Evolutionary conservation across 2,797 vertebrate species (phyloP), one percentile per base, ranked within the genome.

Genomic region (Eospalax fontanierii): DNA sequence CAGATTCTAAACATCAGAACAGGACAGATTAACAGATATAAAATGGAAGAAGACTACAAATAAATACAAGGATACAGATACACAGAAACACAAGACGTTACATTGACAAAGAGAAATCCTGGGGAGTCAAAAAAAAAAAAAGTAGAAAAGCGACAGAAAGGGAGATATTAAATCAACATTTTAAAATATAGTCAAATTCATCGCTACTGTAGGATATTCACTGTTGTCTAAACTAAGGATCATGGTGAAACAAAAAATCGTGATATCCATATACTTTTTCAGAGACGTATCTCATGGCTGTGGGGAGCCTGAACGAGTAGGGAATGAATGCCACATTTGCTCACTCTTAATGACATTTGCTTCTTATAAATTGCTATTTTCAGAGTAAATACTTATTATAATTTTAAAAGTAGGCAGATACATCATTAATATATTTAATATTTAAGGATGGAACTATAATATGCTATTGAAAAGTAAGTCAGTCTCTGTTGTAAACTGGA

Each of bases 341-440:
- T 96, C 65, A 92, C 96, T 94, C 54, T 84, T 94, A 30, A 87
- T 95, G 89, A 82, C 63, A 91, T 95, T 93, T 90, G 35, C 71
- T 94, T 90, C 54, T 82, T 95, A 90, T 4, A 43, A 93, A 93
- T 82, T 79, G 54, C 80, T 95, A 9, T 90, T 96, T 95, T 95
- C 54, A 91, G 76, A 22, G 35, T 26, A 92, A 91, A 95, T 97
- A 96, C 76, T 90, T 93, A 96, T 96, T 94, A 66, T 35, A 78
- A 85, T 94, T 96, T 57, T 93, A 94, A 95, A 95, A 96, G 33
- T 79, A 95, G 57, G 63, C 68, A 95, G 57, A 95, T 91, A 63
- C 18, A 89, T 82, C 73, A 91, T 95, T 95, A 95, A 91, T 87
- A 79, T 89, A 95, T 79, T 97, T 96, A 96, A 93, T 94, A 94